Evolutionary conservation across 2,113 vertebrate species (phyloP), one percentile per base, ranked within the genome.

Genomic region (Ophiodon elongatus): DNA sequence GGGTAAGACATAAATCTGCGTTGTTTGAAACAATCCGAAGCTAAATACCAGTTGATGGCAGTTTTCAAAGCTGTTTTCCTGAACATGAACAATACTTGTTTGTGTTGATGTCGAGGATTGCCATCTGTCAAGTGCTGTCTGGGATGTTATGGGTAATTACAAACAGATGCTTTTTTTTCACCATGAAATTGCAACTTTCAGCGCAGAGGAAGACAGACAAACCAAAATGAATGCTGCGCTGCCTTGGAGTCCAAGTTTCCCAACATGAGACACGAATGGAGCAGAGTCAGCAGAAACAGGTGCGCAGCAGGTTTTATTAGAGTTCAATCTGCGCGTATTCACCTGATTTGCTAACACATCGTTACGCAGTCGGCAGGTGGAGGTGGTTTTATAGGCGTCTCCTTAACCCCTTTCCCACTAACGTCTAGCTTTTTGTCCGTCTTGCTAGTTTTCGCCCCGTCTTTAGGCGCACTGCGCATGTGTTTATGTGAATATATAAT

Each of bases 81-180:
- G 37, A 77, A 84, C 25, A 21, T 31, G 15, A 67, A 41, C 45
- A 57, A 47, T 19, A 41, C 62, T 68, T 59, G 78, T 73, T 77
- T 81, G 65, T 47, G 64, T 57, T 65, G 68, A 64, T n/a, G 43
- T 14, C 19, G 66, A 72, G 39, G 23, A 37, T 57, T 79, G 67
- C 62, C 81, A 73, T 75, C 71, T 83, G 80, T 45, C 71, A 43
- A 70, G 52, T 39, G 57, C 59, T 76, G 39, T 54, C 41, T 19
- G 19, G 71, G 76, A 79, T 76, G 52, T 71, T 71, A 62, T 6
- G 52, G 65, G 67, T 79, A 62, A 87, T 72, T 71, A 60, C 76
- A 60, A 75, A 74, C 85, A 79, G 76, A 76, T 83, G 85, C 11
- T 64, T 82, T 29, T 60, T 25, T 37, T 37, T 37, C 7, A 6